Evolutionary conservation across 2,113 vertebrate genomes (phyloP), one percentile per base, ranked within the genome.

Genomic region (Elgaria multicarinata): DNA sequence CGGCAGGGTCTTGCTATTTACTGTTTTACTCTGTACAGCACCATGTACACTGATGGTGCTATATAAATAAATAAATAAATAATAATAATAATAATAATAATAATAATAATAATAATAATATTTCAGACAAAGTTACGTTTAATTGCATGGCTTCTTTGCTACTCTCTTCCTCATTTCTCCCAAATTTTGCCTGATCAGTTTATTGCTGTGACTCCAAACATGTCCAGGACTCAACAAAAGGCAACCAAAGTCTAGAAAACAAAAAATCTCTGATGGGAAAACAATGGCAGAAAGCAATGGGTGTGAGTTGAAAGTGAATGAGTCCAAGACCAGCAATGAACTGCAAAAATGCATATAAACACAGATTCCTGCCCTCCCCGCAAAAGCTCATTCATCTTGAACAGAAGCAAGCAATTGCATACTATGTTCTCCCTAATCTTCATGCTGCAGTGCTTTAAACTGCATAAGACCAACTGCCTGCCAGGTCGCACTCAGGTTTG

Each of bases 131-230:
- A 46, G 88, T 90, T 87, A 90, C 86, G 91, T 94, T 92, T 93
- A 95, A 94, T 95, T 94, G 93, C 93, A 92, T 18, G 83, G 87
- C 39, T 92, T 94, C 87, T 12, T 26, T 28, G 39, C 42, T 28
- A 13, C 33, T 12, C 16, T 74, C 6, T 6, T 22, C n/a, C 20
- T 50, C 44, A 87, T 89, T 55, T 39, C 76, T 33, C 83, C 88
- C 90, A 83, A 0, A 0, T 66, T 1, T 0, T 85, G 33, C 31
- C 28, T 46, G 28, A 9, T 4, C 66, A 84, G 39, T 33, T 79
- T 53, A 79, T 55, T 79, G 31, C 42, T 12, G 69, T 64, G 46
- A 83, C 28, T 33, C 26, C 24, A 31, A 67, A 46, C 6, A n/a
- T 69, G 14, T 71, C 24, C 66, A 84, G 58, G 42, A 69, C 62